phyloP scores from a whole-genome alignment of 2,888 invertebrate species.

The Nasonia oneida region DNA sequence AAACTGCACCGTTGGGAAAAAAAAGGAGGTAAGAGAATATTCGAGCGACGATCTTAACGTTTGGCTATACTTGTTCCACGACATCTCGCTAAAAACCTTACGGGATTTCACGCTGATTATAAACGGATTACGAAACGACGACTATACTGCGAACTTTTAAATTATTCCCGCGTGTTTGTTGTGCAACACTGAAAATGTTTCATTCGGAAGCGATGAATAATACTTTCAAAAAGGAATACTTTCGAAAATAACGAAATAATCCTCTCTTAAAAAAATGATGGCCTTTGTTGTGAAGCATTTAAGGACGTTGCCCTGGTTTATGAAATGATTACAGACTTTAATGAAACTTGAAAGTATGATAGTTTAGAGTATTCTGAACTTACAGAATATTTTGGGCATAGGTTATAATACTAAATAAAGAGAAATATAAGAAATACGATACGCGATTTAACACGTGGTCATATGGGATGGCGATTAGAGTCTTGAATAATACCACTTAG shows the following conservation, averaged over 20 bases:
- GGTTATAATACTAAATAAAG: too few species aligned
- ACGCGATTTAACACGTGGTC: too few species aligned
- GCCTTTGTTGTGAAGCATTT: too few species aligned
- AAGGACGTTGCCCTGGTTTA: too few species aligned
- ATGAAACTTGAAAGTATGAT: too few species aligned
- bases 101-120: not conserved
- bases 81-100: not conserved
- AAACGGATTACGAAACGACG: not conserved
- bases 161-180: not conserved
- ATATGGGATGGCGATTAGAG: too few species aligned
- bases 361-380: too few species aligned
- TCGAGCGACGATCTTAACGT: not conserved
- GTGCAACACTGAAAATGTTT: not conserved
- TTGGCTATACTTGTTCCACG: not conserved
- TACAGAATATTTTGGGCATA: too few species aligned
- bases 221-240: not conserved
- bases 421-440: too few species aligned
- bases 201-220: not conserved
- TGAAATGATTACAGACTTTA: too few species aligned
- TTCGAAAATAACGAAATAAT: not conserved
- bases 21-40: not conserved
- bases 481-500: too few species aligned
- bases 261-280: too few species aligned
- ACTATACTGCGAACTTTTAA: not conserved
- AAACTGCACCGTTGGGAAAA: not conserved